These are phyloP conservation scores for Malthinus seriepunctatus DNA, from an alignment of 2,888 invertebrate species.

Conservation along the genomic window DNA sequence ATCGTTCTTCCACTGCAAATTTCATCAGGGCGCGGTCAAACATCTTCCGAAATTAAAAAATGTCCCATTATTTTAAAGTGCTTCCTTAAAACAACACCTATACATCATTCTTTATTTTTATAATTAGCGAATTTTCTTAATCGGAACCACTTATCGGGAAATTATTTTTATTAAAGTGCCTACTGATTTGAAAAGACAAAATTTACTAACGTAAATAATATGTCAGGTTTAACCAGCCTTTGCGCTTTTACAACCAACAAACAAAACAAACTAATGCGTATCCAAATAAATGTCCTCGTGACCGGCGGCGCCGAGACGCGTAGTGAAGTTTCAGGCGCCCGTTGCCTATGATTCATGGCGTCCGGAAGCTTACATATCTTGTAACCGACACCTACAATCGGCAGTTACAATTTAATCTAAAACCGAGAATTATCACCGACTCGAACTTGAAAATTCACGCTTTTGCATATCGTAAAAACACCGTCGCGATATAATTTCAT, in stretches of 20 bases:
- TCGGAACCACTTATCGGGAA: too few relatives aligned
- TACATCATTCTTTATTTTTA: too few relatives aligned
- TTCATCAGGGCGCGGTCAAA: slow-evolving; percentile 44
- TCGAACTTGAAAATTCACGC: slow-evolving; percentile 20
- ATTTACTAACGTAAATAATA: slow-evolving; percentile 18
- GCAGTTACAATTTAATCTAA: slow-evolving; percentile 31
- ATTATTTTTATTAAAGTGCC: too few relatives aligned
- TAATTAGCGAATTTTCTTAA: too few relatives aligned
- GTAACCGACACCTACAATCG: slow-evolving; percentile 18
- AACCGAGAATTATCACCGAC: slow-evolving; percentile 30
- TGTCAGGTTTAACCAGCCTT: slow-evolving; percentile 24
- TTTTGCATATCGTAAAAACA: slow-evolving; percentile 8
- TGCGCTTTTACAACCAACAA: slow-evolving; percentile 21
- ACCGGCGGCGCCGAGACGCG: slow-evolving; percentile 32
- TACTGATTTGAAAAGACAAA: not conserved
- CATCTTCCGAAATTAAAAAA: slow-evolving; percentile 41
- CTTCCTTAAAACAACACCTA: too few relatives aligned
- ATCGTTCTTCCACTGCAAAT: slow-evolving; percentile 43
- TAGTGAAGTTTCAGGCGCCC: slow-evolving; percentile 26
- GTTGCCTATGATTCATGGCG: slow-evolving; percentile 35
- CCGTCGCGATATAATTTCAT: slow-evolving; percentile 8
- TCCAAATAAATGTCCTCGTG: slow-evolving; percentile 36
- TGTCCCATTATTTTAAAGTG: slow-evolving; percentile 28
- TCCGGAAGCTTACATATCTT: slow-evolving; percentile 24
- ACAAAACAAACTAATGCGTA: slow-evolving; percentile 38